Conservation (phyloP, 1,140 invertebrate genomes). For the Heliconius hewitsoni region DNA sequence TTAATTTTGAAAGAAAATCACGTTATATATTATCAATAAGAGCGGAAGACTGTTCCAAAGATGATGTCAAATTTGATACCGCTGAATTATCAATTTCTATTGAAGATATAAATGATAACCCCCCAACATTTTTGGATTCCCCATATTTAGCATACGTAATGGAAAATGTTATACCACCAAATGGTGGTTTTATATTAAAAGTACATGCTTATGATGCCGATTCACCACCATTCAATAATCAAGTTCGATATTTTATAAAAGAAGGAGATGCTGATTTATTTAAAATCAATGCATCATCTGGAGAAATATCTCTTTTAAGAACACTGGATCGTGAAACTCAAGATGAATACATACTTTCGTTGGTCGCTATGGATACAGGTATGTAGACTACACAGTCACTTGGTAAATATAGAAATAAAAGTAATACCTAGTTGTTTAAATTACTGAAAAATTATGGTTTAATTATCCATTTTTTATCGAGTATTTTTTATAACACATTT, state of each 20-base stretch:
- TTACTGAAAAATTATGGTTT: no score
- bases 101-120: constrained; percentile 96
- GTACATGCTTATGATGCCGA: constrained; percentile 94
- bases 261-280: constrained; percentile 94
- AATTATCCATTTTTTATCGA: no score
- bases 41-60: constrained; percentile 93
- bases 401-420: background rate
- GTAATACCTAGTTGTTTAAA: no score
- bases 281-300: constrained; percentile 93
- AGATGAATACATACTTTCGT: constrained; percentile 90
- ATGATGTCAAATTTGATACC: constrained; percentile 85
- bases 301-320: constrained; percentile 90
- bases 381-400: constrained; percentile 25
- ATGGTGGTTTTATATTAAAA: constrained; percentile 88
- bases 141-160: constrained; percentile 95
- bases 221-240: constrained; percentile 93
- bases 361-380: constrained; percentile 97
- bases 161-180: constrained; percentile 92
- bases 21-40: constrained; percentile 91
- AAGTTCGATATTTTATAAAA: constrained; percentile 95
- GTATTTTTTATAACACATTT: no score
- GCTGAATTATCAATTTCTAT: constrained; percentile 88
- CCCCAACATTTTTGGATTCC: constrained; percentile 94
- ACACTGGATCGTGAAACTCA: constrained; percentile 92
- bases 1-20: constrained; percentile 94